Evolutionary conservation across 2,113 vertebrate genomes (phyloP).

Genomic region (Lophura nycthemera): DNA sequence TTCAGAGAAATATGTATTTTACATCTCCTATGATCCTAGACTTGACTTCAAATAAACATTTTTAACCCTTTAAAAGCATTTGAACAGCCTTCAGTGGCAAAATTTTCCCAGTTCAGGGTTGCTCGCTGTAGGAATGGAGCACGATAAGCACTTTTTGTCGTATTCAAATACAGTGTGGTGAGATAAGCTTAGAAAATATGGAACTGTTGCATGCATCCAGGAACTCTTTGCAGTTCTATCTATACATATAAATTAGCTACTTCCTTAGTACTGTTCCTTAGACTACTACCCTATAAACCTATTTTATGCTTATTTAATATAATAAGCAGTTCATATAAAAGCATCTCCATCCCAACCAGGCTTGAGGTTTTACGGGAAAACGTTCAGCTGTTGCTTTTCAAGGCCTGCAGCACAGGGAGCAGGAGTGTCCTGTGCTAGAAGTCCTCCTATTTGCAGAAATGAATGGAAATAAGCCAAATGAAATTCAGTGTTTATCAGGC

Average conservation of each 20-base stretch:
- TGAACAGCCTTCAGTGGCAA: not conserved
- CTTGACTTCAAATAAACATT: not conserved
- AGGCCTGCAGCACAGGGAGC: conserved; percentile 21
- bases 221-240: not conserved
- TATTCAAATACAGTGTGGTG: not conserved
- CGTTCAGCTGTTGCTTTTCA: not conserved
- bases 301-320: not conserved
- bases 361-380: conserved; percentile 28
- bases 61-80: not conserved
- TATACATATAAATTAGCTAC: not conserved
- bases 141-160: not conserved
- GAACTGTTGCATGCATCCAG: not conserved
- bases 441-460: not conserved
- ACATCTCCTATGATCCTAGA: not conserved
- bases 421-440: not conserved
- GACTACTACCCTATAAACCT: not conserved
- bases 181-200: not conserved
- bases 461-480: not conserved
- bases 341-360: not conserved
- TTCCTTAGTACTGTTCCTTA: not conserved
- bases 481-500: not conserved
- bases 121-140: not conserved
- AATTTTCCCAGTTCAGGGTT: not conserved
- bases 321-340: not conserved
- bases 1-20: not conserved